These are phyloP conservation scores for Gobionotothen gibberifrons DNA, from an alignment of 2,797 vertebrate genomes.

Conservation along the genomic window DNA sequence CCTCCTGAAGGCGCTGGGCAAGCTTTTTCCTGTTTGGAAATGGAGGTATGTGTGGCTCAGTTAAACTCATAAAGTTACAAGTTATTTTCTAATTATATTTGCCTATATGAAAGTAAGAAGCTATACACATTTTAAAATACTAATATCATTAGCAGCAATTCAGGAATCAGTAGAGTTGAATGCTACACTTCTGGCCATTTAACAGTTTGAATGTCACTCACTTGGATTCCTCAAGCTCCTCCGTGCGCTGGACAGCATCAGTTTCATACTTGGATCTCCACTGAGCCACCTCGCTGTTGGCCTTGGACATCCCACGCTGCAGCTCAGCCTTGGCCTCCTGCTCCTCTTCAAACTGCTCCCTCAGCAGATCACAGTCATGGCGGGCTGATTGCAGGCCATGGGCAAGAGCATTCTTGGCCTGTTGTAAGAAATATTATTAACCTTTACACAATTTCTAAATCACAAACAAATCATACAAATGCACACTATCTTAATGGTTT, in stretches of 20 bases:
- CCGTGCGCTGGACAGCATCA: constrained; percentile 85
- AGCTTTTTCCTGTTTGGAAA: constrained; percentile 85
- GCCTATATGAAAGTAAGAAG: no score
- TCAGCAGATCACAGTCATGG: constrained; percentile 88
- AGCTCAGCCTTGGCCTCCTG: constrained; percentile 89
- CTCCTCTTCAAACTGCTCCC: constrained; percentile 90
- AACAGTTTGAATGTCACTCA: constrained; percentile 30
- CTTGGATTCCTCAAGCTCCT: constrained; percentile 73
- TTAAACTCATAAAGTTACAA: no score
- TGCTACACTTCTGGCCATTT: neutral
- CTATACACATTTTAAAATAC: no score
- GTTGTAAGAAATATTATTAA: constrained; percentile 47
- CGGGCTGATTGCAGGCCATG: constrained; percentile 88
- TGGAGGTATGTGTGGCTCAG: no score
- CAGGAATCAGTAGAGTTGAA: no score
- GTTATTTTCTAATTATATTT: no score
- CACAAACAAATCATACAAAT: neutral
- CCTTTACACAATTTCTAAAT: neutral
- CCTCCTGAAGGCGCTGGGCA: constrained; percentile 89
- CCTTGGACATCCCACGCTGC: constrained; percentile 88
- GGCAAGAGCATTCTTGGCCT: constrained; percentile 91
- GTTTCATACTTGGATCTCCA: constrained; percentile 91
- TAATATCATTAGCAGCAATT: no score
- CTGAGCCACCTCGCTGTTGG: constrained; percentile 90
- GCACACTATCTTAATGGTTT: fast-evolving